Evolutionary conservation across 2,113 vertebrate genomes (phyloP).

Genomic region (Antennarius striatus): DNA sequence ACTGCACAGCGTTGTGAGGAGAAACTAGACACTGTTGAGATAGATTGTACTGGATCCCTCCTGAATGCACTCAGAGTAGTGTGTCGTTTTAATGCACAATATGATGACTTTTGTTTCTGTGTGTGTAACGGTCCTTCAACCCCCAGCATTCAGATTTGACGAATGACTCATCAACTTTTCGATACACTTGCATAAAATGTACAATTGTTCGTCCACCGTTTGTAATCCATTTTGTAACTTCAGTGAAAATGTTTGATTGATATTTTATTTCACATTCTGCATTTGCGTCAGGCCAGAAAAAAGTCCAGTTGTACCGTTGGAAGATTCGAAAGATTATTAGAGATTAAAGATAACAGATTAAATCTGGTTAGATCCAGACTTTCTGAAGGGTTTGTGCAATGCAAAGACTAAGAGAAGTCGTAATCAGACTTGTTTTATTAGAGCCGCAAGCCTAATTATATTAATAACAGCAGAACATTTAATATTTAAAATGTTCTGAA

Average conservation of each 20-base stretch:
- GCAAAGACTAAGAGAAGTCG: slow-evolving; percentile 24
- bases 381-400: slow-evolving; percentile 62
- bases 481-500: no score
- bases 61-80: slow-evolving; percentile 66
- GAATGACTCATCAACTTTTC: slow-evolving; percentile 21
- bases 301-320: no score
- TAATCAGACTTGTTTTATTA: slow-evolving; percentile 25
- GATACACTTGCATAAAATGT: slow-evolving; percentile 30
- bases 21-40: slow-evolving; percentile 56
- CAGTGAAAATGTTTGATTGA: slow-evolving; percentile 6
- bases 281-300: neutral
- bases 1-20: slow-evolving; percentile 65
- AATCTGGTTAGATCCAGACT: slow-evolving; percentile 1
- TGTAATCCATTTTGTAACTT: slow-evolving; percentile 31
- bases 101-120: slow-evolving; percentile 54
- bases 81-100: slow-evolving; percentile 71
- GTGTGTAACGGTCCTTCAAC: slow-evolving; percentile 11
- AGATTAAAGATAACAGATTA: slow-evolving; percentile 23
- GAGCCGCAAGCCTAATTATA: slow-evolving; percentile 10
- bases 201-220: slow-evolving; percentile 23
- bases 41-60: slow-evolving; percentile 61
- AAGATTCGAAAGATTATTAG: slow-evolving; percentile 1
- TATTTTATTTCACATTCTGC: neutral
- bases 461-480: neutral
- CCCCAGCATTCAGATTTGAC: neutral